These are phyloP conservation scores for Tupaia chinensis DNA, from an alignment of 2,113 vertebrate species.

Conservation along the genomic window DNA sequence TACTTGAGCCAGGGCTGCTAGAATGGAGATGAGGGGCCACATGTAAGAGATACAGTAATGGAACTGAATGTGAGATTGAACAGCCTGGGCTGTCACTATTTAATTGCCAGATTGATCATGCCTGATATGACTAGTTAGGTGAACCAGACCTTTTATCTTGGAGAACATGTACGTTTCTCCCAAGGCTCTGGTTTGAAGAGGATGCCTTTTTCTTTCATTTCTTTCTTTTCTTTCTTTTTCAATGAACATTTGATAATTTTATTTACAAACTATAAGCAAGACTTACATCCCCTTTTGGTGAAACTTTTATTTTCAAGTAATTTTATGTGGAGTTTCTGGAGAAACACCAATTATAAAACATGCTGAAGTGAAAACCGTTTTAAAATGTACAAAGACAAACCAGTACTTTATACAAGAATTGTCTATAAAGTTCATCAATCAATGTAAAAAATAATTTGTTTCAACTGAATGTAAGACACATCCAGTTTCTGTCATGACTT, in stretches of 20 bases:
- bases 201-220: neutral
- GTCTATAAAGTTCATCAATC: too few relatives aligned
- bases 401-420: too few relatives aligned
- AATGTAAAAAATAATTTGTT: too few relatives aligned
- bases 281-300: too few relatives aligned
- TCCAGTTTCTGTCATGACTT: too few relatives aligned
- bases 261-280: too few relatives aligned
- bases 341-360: too few relatives aligned
- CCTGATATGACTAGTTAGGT: neutral
- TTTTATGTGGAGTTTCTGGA: too few relatives aligned
- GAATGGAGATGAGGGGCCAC: neutral
- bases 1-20: neutral
- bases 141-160: neutral
- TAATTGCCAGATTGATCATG: neutral
- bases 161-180: neutral
- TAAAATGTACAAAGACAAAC: too few relatives aligned
- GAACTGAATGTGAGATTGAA: neutral
- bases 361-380: too few relatives aligned
- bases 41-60: neutral
- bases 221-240: constrained; percentile 9
- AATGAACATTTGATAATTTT: neutral
- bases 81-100: neutral
- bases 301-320: too few relatives aligned
- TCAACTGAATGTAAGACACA: too few relatives aligned
- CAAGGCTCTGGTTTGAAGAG: neutral